Conservation (phyloP, 92 coral and sea anemone genomes). For the Parazoanthus swiftii region DNA sequence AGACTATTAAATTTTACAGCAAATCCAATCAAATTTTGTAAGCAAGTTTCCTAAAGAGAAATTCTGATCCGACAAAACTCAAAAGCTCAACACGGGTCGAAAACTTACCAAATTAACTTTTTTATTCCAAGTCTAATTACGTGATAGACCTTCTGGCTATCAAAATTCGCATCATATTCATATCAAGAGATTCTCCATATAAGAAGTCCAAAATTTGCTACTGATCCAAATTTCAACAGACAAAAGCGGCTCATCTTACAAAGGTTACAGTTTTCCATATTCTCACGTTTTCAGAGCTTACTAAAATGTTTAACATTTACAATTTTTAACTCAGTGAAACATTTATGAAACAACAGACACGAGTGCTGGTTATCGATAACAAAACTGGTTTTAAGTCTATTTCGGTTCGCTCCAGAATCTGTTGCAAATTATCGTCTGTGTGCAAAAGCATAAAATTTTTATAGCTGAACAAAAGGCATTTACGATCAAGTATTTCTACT, state of each 20-base stretch:
- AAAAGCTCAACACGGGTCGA: neutral
- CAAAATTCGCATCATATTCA: constrained; percentile 8
- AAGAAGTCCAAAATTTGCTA: neutral
- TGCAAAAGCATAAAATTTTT: constrained; percentile 42
- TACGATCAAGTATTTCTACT: constrained; percentile 25
- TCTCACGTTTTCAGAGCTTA: neutral
- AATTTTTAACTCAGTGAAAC: neutral
- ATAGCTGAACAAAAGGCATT: constrained; percentile 28
- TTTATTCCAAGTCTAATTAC: neutral
- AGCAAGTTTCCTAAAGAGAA: too few species aligned
- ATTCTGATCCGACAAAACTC: too few species aligned
- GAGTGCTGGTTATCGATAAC: neutral
- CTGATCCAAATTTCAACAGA: neutral
- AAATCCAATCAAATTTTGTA: neutral
- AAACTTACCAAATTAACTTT: neutral
- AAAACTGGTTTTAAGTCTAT: neutral
- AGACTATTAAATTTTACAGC: neutral
- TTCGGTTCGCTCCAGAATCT: constrained; percentile 3
- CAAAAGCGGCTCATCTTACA: neutral
- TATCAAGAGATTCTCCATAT: neutral
- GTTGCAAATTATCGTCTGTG: constrained; percentile 40
- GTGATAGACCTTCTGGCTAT: neutral
- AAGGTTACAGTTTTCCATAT: neutral
- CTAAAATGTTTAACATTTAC: neutral
- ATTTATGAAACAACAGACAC: neutral